These are phyloP conservation scores for Strix aluco DNA, from an alignment of 2,113 vertebrate species.

Conservation along the genomic window DNA sequence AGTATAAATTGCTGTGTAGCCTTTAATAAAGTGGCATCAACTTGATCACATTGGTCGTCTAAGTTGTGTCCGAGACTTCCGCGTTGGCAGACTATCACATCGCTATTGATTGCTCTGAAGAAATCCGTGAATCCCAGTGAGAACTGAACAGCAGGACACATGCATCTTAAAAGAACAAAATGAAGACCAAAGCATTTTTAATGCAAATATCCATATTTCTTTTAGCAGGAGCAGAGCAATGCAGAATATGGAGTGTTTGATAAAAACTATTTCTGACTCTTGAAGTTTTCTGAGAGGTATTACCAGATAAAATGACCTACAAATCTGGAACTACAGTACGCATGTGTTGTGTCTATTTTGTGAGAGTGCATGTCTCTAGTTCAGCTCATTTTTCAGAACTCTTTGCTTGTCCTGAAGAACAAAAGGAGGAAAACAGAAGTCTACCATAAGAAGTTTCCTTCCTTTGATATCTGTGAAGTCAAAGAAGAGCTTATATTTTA, in stretches of 20 bases:
- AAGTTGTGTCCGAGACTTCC: too few relatives aligned
- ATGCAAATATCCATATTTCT: neutral
- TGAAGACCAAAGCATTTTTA: neutral
- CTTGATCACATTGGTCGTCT: too few relatives aligned
- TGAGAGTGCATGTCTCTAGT: neutral
- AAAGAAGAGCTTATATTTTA: neutral
- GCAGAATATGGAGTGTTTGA: neutral
- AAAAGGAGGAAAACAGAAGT: neutral
- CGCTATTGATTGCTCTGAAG: neutral
- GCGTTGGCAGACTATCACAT: neutral
- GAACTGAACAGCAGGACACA: neutral
- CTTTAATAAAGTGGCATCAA: too few relatives aligned
- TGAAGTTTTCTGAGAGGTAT: neutral
- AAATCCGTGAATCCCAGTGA: neutral
- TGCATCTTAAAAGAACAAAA: neutral
- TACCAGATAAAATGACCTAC: neutral
- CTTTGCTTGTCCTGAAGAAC: neutral
- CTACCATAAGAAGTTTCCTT: neutral
- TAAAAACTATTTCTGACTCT: neutral
- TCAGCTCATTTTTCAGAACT: neutral
- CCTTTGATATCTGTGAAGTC: neutral
- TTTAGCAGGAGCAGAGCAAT: neutral
- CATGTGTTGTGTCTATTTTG: neutral
- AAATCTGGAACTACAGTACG: neutral
- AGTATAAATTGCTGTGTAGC: too few relatives aligned